A percentile compares a stretch with the other conserved stretches of the same genome.
Conservation (phyloP, 2,797 vertebrate genomes). For the Sebastes oblongus region DNA sequence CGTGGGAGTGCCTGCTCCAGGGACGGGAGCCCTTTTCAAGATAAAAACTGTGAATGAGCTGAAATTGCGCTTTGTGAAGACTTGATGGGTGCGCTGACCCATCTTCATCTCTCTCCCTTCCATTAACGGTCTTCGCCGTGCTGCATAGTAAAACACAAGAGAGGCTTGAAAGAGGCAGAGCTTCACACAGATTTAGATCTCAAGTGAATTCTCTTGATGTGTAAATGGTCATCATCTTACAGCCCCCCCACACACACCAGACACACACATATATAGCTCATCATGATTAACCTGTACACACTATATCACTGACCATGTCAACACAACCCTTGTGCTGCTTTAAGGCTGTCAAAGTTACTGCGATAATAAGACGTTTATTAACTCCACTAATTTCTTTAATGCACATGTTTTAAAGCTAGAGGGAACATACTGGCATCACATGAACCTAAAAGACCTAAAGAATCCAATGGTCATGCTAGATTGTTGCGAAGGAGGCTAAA, state of each 20-base stretch:
- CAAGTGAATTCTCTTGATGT: conserved; percentile 48
- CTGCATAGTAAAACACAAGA: conserved; percentile 58
- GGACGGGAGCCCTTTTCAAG: conserved; percentile 42
- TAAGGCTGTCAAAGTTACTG: too few relatives aligned
- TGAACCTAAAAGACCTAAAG: too few relatives aligned
- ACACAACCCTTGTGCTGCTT: not conserved
- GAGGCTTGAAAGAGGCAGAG: conserved; percentile 53
- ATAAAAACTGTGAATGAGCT: conserved; percentile 67
- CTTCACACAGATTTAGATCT: conserved; percentile 61
- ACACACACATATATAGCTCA: not conserved
- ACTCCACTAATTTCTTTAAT: too few relatives aligned
- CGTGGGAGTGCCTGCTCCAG: conserved; percentile 31
- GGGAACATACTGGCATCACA: too few relatives aligned
- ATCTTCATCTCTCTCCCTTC: conserved; percentile 49
- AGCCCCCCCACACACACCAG: not conserved
- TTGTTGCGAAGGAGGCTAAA: too few relatives aligned
- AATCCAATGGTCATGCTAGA: too few relatives aligned
- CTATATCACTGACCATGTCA: not conserved
- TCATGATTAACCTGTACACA: conserved; percentile 8
- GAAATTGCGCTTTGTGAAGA: conserved; percentile 69
- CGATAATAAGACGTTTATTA: too few relatives aligned
- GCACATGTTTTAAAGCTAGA: too few relatives aligned
- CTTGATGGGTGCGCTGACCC: conserved; percentile 72
- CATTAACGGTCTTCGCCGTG: conserved; percentile 47
- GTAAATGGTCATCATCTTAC: conserved; percentile 25